These are phyloP conservation scores for Neoarius graeffei DNA, from an alignment of 2,113 vertebrate species.

Conservation along the genomic window DNA sequence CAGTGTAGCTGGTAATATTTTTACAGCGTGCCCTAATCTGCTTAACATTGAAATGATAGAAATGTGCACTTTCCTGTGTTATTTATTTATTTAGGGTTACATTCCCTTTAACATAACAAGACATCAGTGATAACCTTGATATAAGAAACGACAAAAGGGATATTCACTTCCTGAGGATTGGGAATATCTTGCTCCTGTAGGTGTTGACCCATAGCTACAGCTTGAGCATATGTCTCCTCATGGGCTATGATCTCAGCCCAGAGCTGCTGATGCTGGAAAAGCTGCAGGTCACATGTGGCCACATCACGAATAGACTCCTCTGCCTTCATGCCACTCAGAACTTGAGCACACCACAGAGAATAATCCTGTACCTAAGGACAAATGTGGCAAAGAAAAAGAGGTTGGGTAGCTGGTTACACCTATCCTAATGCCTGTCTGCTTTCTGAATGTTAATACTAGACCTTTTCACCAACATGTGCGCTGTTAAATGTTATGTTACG, in stretches of 20 bases:
- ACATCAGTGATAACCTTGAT: background rate
- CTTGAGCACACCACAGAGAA: slow-evolving; percentile 76
- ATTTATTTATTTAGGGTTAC: background rate
- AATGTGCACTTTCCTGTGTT: background rate
- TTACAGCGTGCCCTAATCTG: background rate
- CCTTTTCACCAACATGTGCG: background rate
- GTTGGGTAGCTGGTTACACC: background rate
- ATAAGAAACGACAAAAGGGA: background rate
- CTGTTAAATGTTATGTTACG: background rate
- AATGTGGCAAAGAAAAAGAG: background rate
- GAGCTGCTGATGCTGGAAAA: slow-evolving; percentile 79
- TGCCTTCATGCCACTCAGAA: slow-evolving; percentile 73
- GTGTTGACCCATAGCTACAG: slow-evolving; percentile 72
- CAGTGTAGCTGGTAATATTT: background rate
- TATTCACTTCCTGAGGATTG: slow-evolving; percentile 71
- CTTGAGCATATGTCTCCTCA: slow-evolving; percentile 70
- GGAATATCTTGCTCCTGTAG: slow-evolving; percentile 64
- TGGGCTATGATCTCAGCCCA: slow-evolving; percentile 77
- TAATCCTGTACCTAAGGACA: slow-evolving; percentile 73
- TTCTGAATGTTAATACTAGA: background rate
- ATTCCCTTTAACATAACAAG: background rate
- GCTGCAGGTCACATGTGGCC: slow-evolving; percentile 69
- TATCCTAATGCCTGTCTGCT: background rate
- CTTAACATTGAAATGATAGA: background rate
- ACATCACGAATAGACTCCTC: slow-evolving; percentile 77